Evolutionary conservation across 2,797 vertebrate species (phyloP), one percentile per base, ranked within the genome.

Genomic region (Periparus ater): DNA sequence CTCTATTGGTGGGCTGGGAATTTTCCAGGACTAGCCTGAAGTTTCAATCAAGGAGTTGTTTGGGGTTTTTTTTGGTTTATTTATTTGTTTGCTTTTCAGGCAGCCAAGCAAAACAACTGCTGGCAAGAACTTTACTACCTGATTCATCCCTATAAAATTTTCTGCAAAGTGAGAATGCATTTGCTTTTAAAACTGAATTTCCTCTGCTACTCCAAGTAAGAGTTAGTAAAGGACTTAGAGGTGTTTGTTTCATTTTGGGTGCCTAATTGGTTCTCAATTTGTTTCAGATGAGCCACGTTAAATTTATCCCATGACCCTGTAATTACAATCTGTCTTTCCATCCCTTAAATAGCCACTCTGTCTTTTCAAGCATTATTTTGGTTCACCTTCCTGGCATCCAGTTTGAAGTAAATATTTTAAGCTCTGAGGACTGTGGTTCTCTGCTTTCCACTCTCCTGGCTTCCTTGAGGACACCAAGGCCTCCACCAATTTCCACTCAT

Each of bases 51-150:
- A 70, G 66, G 79, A 4, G 2, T 61, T 72, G 45, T 62, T 82
- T 63, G 62, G 70, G 18, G 3, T 2, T 45, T 15, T 40, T 81
- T 62, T 85, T 60, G 44, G 36, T 65, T 76, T 94, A 85, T 88
- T 93, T 93, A 40, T 60, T 91, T 93, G 75, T 44, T 93, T 84
- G 66, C 47, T 76, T 91, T 89, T 93, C 44, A 89, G 70, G 20
- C 58, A 84, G 73, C 76, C 87, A 92, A 91, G 76, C 26, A 78
- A 83, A 95, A 89, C 85, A 89, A 34, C 36, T 66, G 68, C 58
- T 93, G 65, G 51, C 9, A 44, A 81, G 75, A 60, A 26, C 47
- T 81, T 68, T 9, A 86, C 54, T 70, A 80, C 55, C 72, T 75
- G 82, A 62, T 67, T 91, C 3, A 11, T 62, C 36, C 23, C 48